Evolutionary conservation across 2,797 vertebrate species (phyloP).

Genomic region (Benthosema pterotum): DNA sequence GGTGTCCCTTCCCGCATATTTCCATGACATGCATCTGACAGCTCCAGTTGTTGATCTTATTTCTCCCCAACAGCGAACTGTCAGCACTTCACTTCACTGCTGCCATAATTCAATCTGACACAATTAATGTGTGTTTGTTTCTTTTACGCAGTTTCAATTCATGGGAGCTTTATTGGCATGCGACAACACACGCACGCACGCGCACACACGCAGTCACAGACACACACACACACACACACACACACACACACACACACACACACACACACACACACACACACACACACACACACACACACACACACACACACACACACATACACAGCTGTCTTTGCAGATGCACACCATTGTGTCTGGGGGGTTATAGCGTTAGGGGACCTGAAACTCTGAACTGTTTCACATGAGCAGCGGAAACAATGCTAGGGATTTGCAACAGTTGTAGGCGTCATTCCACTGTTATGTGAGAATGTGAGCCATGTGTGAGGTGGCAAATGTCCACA

Average conservation of each 20-base stretch:
- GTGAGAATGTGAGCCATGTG: conserved; percentile 24
- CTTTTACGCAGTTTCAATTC: no score
- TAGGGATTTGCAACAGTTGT: conserved; percentile 32
- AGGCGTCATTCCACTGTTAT: conserved; percentile 19
- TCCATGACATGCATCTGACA: conserved; percentile 12
- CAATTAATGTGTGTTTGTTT: no score
- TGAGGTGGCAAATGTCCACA: conserved; percentile 25
- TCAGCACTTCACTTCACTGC: no score
- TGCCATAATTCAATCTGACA: no score
- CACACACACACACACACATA: no score
- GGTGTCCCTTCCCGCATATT: conserved; percentile 30
- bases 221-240: no score
- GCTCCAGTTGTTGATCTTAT: conserved; percentile 26
- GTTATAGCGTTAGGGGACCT: conserved; percentile 16
- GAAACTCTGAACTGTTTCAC: conserved; percentile 16
- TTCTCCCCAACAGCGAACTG: background rate
- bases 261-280: no score
- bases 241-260: no score
- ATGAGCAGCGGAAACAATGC: conserved; percentile 46
- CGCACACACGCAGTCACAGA: no score
- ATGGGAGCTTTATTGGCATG: no score
- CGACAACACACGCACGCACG: no score
- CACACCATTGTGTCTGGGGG: conserved; percentile 18
- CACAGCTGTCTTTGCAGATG: conserved; percentile 26
- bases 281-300: no score